phyloP scores from a whole-genome alignment of 2,888 invertebrate species.

The Hyppa rectilinea region DNA sequence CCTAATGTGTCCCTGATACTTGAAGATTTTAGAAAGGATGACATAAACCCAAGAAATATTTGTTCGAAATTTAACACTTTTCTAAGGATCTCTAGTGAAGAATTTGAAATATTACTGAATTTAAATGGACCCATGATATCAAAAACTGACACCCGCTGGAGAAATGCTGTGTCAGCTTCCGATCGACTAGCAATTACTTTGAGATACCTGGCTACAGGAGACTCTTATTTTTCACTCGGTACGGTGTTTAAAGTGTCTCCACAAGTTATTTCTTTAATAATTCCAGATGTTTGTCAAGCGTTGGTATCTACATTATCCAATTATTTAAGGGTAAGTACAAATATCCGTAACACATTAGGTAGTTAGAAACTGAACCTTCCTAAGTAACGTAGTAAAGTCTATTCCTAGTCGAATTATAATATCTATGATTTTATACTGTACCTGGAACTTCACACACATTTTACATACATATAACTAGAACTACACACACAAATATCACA shows the following conservation, averaged over 20 bases:
- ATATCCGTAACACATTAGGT: conserved; percentile 54
- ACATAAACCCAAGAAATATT: conserved; percentile 54
- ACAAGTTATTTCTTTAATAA: conserved; percentile 56
- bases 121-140: conserved; percentile 50
- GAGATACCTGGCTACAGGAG: conserved; percentile 56
- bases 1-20: conserved; percentile 50
- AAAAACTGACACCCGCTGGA: conserved; percentile 42
- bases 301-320: conserved; percentile 55
- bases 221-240: conserved; percentile 57
- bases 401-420: conserved; percentile 58
- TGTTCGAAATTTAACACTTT: conserved; percentile 51
- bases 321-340: conserved; percentile 56
- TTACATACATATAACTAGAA: conserved; percentile 58
- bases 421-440: conserved; percentile 58
- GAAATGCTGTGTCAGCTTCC: conserved; percentile 52
- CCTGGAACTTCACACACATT: conserved; percentile 57
- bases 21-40: conserved; percentile 53
- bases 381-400: conserved; percentile 52
- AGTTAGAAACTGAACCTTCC: conserved; percentile 50
- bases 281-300: conserved; percentile 57
- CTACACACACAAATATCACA: conserved; percentile 55
- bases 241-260: conserved; percentile 57
- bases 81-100: conserved; percentile 59
- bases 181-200: conserved; percentile 54
- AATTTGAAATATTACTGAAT: conserved; percentile 58